Evolutionary conservation across 2,797 vertebrate species (phyloP).

Genomic region (Lophura swinhoii): DNA sequence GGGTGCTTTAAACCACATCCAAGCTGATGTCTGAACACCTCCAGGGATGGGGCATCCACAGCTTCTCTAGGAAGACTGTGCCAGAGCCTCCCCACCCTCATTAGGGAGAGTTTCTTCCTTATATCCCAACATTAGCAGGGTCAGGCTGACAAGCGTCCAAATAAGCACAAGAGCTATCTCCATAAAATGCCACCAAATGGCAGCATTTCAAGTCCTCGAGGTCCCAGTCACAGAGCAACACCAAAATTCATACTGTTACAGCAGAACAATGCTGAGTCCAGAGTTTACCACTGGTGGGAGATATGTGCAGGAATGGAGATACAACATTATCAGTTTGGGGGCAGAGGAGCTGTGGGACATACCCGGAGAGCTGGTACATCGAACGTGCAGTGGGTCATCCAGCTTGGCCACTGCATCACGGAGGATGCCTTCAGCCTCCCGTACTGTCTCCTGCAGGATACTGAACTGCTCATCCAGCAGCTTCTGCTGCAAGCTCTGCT

Average conservation of each 20-base stretch:
- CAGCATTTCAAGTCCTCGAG: rapidly evolving
- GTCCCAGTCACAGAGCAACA: not conserved
- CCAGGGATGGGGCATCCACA: not conserved
- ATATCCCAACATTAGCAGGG: not conserved
- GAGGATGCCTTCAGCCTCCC: slow-evolving; percentile 89
- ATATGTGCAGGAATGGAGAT: not conserved
- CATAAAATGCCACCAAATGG: rapidly evolving
- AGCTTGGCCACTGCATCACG: slow-evolving; percentile 89
- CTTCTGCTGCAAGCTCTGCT: slow-evolving; percentile 88
- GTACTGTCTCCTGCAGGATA: slow-evolving; percentile 85
- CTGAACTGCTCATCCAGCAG: slow-evolving; percentile 91
- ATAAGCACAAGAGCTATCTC: rapidly evolving
- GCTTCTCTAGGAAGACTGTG: not conserved
- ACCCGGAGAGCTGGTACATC: slow-evolving; percentile 97
- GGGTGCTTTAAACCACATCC: not conserved
- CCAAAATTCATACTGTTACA: not conserved
- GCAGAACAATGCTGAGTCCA: not conserved
- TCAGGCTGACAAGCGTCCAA: not conserved
- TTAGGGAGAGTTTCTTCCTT: not conserved
- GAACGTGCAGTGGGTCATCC: slow-evolving; percentile 92
- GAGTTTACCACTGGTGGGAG: not conserved
- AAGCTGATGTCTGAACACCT: not conserved
- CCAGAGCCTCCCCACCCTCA: not conserved
- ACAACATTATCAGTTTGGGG: rapidly evolving
- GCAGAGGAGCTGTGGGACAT: rapidly evolving